Percentiles rank a stretch among this genome's conserved stretches.
phyloP scores from a whole-genome alignment of 2,797 vertebrate species.

The Gallinago nigripennis region DNA sequence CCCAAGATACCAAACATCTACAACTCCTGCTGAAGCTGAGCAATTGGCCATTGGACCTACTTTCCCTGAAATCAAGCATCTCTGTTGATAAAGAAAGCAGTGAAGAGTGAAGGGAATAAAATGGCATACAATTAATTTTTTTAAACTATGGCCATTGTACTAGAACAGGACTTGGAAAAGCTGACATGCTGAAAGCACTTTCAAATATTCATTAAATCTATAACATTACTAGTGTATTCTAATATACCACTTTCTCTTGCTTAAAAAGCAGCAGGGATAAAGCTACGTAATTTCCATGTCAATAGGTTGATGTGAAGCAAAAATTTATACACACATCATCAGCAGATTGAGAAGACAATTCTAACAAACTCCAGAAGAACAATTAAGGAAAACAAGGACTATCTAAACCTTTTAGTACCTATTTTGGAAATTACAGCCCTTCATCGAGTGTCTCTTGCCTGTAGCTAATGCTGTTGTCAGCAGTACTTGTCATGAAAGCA shows the following conservation, averaged over 20 bases:
- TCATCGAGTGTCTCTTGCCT: neutral
- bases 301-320: neutral
- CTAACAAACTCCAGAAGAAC: neutral
- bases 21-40: neutral
- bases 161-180: neutral
- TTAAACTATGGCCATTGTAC: neutral
- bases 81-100: neutral
- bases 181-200: neutral
- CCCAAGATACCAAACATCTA: neutral
- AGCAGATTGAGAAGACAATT: neutral
- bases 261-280: neutral
- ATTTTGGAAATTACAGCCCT: neutral
- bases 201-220: neutral
- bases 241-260: neutral
- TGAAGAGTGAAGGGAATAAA: neutral
- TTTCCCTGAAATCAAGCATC: neutral
- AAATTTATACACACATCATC: neutral
- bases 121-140: rapidly evolving
- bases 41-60: neutral
- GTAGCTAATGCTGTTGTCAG: neutral
- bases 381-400: neutral
- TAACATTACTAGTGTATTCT: neutral
- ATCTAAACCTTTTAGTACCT: neutral
- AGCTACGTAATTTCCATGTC: neutral
- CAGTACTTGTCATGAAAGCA: neutral